Evolutionary conservation across 2,888 invertebrate genomes (phyloP).

Genomic region (Dryocosmus kuriphilus): DNA sequence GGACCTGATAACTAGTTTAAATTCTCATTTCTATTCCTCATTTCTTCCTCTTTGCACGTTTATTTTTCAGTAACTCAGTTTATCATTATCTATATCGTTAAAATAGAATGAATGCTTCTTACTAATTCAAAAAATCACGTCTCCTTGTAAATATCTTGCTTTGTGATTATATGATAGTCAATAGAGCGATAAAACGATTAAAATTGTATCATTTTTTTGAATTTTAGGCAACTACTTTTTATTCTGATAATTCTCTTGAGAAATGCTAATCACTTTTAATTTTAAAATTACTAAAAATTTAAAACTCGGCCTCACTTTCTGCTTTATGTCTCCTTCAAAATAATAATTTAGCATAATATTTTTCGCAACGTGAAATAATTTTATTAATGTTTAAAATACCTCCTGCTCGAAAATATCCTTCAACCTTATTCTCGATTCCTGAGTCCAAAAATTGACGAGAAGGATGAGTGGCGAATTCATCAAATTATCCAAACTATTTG

Average conservation of each 20-base stretch:
- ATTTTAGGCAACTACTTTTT: neutral
- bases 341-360: neutral
- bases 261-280: neutral
- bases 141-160: slow-evolving; percentile 9
- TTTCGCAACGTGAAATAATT: neutral
- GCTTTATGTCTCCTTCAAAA: neutral
- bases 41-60: neutral
- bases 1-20: slow-evolving; percentile 22
- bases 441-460: neutral
- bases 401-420: neutral
- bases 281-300: neutral
- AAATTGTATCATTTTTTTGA: neutral
- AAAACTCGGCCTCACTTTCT: neutral
- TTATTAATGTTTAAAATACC: neutral
- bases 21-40: slow-evolving; percentile 7
- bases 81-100: neutral
- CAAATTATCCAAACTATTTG: neutral
- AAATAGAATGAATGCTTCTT: slow-evolving; percentile 10
- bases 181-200: neutral
- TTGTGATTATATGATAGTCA: neutral
- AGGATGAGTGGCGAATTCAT: neutral
- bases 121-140: slow-evolving; percentile 5
- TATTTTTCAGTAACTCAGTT: slow-evolving; percentile 1
- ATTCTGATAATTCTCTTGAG: neutral
- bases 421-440: neutral